phyloP scores from a whole-genome alignment of 2,888 invertebrate species.

The Spisula subtruncata region DNA sequence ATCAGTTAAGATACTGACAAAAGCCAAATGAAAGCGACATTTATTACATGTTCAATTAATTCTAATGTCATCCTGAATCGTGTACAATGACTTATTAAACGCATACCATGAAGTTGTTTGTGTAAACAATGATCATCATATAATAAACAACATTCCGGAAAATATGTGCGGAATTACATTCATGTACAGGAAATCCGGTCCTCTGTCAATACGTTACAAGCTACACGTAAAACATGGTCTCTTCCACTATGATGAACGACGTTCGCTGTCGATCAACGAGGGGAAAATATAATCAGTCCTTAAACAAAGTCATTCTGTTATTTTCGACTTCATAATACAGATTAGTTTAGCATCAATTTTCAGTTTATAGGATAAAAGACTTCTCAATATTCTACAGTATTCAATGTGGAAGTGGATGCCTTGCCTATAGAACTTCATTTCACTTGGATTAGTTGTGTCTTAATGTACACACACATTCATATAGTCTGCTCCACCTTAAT shows the following conservation, averaged over 20 bases:
- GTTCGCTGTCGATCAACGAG: background rate
- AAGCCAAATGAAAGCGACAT: no score
- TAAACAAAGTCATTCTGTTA: conserved; percentile 59
- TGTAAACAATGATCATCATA: background rate
- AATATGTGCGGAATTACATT: background rate
- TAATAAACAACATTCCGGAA: conserved; percentile 9
- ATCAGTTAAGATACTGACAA: background rate
- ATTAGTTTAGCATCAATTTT: conserved; percentile 62
- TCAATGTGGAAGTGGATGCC: conserved; percentile 55
- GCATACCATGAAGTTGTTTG: background rate
- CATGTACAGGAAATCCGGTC: background rate
- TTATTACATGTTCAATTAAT: background rate
- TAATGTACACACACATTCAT: conserved; percentile 43
- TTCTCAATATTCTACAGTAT: conserved; percentile 57
- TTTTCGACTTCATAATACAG: conserved; percentile 59
- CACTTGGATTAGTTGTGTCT: conserved; percentile 52
- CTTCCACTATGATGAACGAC: background rate
- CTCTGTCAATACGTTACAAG: background rate
- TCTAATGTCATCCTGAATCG: background rate
- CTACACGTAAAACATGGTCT: background rate
- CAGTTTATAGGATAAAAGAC: conserved; percentile 67
- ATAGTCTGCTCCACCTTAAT: background rate
- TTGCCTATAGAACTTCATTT: conserved; percentile 49
- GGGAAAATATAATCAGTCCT: conserved; percentile 47
- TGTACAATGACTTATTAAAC: background rate